These are phyloP conservation scores for Drosophila quadrilineata DNA, from an alignment of 1,140 invertebrate genomes.

Conservation along the genomic window DNA sequence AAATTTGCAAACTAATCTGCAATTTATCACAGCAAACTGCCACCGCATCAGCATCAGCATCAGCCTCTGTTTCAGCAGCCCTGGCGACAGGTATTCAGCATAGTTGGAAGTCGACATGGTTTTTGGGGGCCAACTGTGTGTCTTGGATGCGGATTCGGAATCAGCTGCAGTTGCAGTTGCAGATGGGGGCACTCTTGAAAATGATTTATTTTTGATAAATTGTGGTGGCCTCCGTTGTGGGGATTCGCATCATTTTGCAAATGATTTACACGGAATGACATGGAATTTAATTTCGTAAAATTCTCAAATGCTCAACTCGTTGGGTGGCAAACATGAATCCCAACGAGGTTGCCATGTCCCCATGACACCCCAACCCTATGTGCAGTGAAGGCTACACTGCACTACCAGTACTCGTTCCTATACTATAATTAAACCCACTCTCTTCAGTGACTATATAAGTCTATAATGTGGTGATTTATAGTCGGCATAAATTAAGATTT, in stretches of 20 bases:
- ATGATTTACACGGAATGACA: slow-evolving; percentile 80
- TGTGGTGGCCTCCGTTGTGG: slow-evolving; percentile 49
- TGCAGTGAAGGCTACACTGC: too few relatives aligned
- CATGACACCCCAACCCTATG: too few relatives aligned
- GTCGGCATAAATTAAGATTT: too few relatives aligned
- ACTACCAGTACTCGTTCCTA: too few relatives aligned
- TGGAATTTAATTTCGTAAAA: slow-evolving; percentile 79
- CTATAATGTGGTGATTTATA: too few relatives aligned
- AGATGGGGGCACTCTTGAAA: slow-evolving; percentile 57
- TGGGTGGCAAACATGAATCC: slow-evolving; percentile 79
- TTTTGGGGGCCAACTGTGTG: too few relatives aligned
- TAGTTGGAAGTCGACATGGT: slow-evolving; percentile 11
- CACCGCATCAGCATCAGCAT: slow-evolving; percentile 9
- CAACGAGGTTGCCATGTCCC: slow-evolving; percentile 28
- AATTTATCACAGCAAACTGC: slow-evolving; percentile 53
- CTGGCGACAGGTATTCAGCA: slow-evolving; percentile 61
- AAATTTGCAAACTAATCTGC: slow-evolving; percentile 75
- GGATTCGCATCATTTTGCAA: slow-evolving; percentile 63
- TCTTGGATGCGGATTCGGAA: not conserved
- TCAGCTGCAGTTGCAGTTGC: slow-evolving; percentile 30
- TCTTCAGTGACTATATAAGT: too few relatives aligned
- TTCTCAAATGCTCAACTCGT: slow-evolving; percentile 73
- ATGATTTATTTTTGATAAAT: slow-evolving; percentile 81
- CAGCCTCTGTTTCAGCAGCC: slow-evolving; percentile 5
- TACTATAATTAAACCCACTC: slow-evolving; percentile 30